Conservation (phyloP, 2,888 invertebrate genomes). For the Protophormia terraenovae region DNA sequence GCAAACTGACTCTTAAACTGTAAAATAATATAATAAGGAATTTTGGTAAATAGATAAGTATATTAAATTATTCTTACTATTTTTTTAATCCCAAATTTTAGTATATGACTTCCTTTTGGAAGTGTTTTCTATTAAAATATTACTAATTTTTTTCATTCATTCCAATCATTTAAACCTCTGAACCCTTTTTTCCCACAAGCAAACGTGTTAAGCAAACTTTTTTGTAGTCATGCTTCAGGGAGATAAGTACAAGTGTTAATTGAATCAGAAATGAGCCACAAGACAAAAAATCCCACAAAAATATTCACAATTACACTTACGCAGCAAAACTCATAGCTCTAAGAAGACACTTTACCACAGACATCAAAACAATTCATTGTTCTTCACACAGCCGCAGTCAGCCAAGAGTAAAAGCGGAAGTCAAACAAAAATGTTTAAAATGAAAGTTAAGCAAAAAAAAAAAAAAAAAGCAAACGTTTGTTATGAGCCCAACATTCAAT, state of each 20-base stretch:
- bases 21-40: no score
- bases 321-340: not conserved
- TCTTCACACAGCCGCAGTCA: not conserved
- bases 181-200: not conserved
- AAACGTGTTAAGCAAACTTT: conserved; percentile 8
- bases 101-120: no score
- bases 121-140: no score
- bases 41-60: no score
- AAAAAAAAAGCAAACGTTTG: not conserved
- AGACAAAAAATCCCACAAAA: not conserved
- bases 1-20: no score
- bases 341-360: not conserved
- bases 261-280: conserved; percentile 38
- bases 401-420: not conserved
- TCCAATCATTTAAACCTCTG: not conserved
- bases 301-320: not conserved
- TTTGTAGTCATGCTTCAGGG: conserved; percentile 1
- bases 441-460: not conserved
- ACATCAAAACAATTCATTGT: not conserved
- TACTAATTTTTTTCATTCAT: no score
- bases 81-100: no score
- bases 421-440: not conserved
- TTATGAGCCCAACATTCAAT: not conserved
- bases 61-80: no score
- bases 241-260: conserved; percentile 48